Evolutionary conservation across 2,888 invertebrate genomes (phyloP).

Genomic region (Escarpia spicata): DNA sequence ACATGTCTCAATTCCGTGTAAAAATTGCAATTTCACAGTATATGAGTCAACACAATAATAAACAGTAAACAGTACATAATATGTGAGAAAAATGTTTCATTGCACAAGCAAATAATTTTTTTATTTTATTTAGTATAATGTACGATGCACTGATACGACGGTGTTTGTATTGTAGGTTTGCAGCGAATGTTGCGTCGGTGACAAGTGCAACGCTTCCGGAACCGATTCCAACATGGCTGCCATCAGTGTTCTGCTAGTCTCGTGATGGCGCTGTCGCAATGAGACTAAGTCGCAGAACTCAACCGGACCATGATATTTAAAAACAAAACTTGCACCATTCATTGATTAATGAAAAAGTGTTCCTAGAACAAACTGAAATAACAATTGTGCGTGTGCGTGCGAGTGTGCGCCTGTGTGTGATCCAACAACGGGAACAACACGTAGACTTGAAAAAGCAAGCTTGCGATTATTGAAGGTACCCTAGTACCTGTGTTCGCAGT

Average conservation of each 20-base stretch:
- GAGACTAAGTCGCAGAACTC: background rate
- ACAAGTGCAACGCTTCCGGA: slow-evolving; percentile 7
- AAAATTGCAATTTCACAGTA: no score
- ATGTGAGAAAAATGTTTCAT: background rate
- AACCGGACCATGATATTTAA: background rate
- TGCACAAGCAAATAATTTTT: background rate
- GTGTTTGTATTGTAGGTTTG: background rate
- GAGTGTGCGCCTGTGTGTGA: no score
- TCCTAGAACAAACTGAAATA: background rate
- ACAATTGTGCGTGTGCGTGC: no score
- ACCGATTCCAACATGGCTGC: slow-evolving; percentile 7
- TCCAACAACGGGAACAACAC: no score
- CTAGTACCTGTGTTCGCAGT: no score
- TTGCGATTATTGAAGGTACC: no score
- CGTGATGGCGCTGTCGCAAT: background rate
- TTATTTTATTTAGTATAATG: no score
- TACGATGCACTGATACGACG: background rate
- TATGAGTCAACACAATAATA: no score
- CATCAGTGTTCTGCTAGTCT: background rate
- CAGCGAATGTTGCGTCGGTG: slow-evolving; percentile 21
- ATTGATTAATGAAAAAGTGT: background rate
- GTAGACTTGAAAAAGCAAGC: no score
- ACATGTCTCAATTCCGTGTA: background rate
- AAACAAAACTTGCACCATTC: background rate
- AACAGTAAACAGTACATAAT: no score